Percentiles rank a stretch among this genome's conserved stretches.
Evolutionary conservation across 2,113 vertebrate genomes (phyloP).

Genomic region (Taxidea taxus): DNA sequence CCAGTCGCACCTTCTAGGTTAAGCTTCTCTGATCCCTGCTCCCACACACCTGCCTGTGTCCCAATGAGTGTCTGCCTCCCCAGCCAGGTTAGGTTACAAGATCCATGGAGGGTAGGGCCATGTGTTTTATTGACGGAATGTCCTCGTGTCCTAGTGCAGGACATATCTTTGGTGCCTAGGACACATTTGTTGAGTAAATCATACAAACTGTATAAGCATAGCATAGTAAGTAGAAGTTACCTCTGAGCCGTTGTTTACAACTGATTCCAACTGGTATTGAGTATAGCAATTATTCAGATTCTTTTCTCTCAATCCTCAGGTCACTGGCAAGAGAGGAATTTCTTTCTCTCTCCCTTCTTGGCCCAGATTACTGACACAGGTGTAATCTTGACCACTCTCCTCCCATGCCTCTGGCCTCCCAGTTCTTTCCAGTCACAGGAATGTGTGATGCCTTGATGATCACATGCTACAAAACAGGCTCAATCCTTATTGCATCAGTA

Average conservation of each 20-base stretch:
- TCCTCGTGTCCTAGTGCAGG: not conserved
- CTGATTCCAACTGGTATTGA: not conserved
- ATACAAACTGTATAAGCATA: not conserved
- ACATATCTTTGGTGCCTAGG: not conserved
- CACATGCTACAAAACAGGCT: not conserved
- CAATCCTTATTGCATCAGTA: not conserved
- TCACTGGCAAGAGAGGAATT: not conserved
- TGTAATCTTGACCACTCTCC: not conserved
- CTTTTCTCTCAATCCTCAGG: not conserved
- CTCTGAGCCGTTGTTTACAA: not conserved
- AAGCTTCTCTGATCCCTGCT: not conserved
- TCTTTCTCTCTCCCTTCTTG: not conserved
- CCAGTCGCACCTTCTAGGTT: rapidly evolving
- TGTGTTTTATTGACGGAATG: not conserved
- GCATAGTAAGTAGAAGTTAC: not conserved
- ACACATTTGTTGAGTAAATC: not conserved
- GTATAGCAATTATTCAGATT: not conserved
- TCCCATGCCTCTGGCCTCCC: not conserved
- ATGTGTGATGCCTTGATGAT: not conserved
- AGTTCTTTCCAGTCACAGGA: not conserved
- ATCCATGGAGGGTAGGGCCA: not conserved
- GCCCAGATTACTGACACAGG: not conserved
- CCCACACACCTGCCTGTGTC: not conserved
- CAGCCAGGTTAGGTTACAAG: not conserved
- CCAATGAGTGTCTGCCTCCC: not conserved